Conservation (phyloP, 2,888 invertebrate genomes). For the Copidosoma aretas region DNA sequence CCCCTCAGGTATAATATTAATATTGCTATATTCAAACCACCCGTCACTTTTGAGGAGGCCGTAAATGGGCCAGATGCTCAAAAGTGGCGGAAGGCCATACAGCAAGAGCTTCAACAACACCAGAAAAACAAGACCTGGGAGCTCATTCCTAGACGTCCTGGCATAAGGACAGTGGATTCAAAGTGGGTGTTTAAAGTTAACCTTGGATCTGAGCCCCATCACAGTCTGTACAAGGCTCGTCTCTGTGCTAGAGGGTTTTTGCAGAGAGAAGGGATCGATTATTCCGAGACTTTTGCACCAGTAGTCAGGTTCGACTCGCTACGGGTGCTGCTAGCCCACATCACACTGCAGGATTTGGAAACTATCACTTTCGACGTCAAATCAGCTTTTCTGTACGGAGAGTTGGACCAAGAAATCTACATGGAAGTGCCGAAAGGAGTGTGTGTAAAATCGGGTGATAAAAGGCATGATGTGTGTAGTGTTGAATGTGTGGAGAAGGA, state of each 20-base stretch:
- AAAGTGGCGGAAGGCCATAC: slow-evolving; percentile 4
- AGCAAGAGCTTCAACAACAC: not conserved
- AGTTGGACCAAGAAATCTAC: not conserved
- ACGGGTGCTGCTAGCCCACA: not conserved
- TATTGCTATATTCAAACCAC: not conserved
- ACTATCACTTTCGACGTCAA: not conserved
- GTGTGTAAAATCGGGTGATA: slow-evolving; percentile 38
- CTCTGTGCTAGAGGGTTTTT: slow-evolving; percentile 1
- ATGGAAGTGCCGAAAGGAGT: slow-evolving; percentile 17
- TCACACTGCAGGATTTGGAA: not conserved
- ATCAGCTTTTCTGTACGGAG: not conserved
- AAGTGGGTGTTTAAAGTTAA: not conserved
- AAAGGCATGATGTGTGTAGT: not conserved
- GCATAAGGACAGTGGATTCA: not conserved
- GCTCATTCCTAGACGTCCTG: not conserved
- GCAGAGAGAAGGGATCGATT: not conserved
- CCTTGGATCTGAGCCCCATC: not conserved
- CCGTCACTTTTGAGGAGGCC: not conserved
- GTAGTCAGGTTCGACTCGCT: not conserved
- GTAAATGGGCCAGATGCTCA: not conserved
- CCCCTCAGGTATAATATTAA: not conserved
- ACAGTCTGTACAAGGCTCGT: not conserved
- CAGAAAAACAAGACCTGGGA: not conserved
- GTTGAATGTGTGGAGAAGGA: too few relatives aligned
- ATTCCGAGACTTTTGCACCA: not conserved